Conservation (phyloP, 2,113 vertebrate species). For the crab-eating macaque (Macaca fascicularis) region T2T-MFA8v1.1 NC_088392.1:11864001-11864500, state of each 20-base stretch:
- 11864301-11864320: neutral
- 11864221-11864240: neutral
- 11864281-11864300: conserved; percentile 21
- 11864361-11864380: conserved; percentile 30
- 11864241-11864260: neutral
- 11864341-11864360: neutral
- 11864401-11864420: neutral
- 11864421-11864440: conserved; percentile 30
- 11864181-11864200: neutral
- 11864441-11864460: conserved; percentile 30
- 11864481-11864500: neutral
- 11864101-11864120: neutral
- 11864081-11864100: neutral
- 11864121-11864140: conserved; percentile 42
- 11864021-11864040: neutral
- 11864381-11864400: conserved; percentile 58
- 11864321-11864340: neutral
- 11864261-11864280: neutral
- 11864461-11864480: rapidly evolving
- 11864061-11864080: neutral
- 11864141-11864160: conserved; percentile 3
- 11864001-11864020: neutral
- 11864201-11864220: conserved; percentile 36
- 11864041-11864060: neutral
- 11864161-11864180: conserved; percentile 7